These are phyloP conservation scores for Xestia sexstrigata DNA, from an alignment of 2,888 invertebrate genomes.

Conservation along the genomic window DNA sequence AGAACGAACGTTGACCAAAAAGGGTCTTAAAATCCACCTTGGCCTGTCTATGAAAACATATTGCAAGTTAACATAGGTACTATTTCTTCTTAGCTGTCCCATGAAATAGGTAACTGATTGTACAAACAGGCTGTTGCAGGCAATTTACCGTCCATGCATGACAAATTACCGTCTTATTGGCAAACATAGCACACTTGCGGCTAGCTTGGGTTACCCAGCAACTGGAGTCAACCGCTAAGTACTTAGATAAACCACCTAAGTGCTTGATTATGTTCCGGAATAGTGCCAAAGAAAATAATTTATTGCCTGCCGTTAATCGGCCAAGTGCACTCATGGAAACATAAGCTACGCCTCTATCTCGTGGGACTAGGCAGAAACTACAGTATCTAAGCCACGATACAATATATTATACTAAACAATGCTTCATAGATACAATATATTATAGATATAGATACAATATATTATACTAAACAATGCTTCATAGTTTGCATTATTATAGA, in stretches of 20 bases:
- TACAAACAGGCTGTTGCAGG: constrained; percentile 27
- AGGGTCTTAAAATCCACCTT: neutral
- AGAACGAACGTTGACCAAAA: too few species aligned
- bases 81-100: neutral
- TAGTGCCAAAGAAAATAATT: constrained; percentile 28
- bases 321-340: neutral
- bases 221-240: constrained; percentile 13
- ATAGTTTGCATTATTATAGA: too few species aligned
- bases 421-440: too few species aligned
- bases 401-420: neutral
- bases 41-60: too few species aligned
- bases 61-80: neutral
- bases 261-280: constrained; percentile 16
- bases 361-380: neutral
- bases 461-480: neutral
- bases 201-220: neutral
- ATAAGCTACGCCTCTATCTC: neutral
- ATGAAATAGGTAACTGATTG: constrained; percentile 8
- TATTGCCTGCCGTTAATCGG: neutral
- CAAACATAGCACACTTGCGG: constrained; percentile 22
- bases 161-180: constrained; percentile 39
- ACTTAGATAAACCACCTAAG: constrained; percentile 24
- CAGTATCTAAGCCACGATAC: neutral
- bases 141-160: constrained; percentile 18
- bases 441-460: too few species aligned